Evolutionary conservation across 2,113 vertebrate genomes (phyloP).

Genomic region (Etia nguti): DNA sequence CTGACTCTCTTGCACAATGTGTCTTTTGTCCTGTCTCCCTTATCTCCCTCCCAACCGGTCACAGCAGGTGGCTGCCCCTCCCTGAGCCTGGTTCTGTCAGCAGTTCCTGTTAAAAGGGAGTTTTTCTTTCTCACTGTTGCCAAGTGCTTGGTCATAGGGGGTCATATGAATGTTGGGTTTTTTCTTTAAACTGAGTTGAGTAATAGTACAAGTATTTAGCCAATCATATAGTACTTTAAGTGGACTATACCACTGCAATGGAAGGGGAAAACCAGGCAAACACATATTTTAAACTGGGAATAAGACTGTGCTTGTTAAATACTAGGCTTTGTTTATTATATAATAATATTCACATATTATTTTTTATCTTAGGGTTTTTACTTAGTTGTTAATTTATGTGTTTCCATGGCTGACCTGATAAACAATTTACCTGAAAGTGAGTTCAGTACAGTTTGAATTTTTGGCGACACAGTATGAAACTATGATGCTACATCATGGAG

Average conservation of each 20-base stretch:
- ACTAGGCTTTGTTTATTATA: neutral
- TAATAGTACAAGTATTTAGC: neutral
- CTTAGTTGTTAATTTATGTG: neutral
- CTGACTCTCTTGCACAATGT: neutral
- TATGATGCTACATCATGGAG: neutral
- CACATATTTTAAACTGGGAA: neutral
- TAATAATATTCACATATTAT: neutral
- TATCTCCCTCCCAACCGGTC: neutral
- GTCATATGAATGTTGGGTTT: neutral
- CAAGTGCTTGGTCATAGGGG: neutral
- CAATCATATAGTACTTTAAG: neutral
- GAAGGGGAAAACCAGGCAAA: neutral
- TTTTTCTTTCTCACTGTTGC: neutral
- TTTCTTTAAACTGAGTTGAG: neutral
- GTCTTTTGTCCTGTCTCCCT: rapidly evolving
- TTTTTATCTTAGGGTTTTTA: neutral
- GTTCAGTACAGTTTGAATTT: neutral
- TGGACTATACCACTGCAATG: neutral
- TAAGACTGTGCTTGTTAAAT: neutral
- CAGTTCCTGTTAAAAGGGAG: neutral
- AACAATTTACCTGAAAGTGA: neutral
- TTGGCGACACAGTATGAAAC: rapidly evolving
- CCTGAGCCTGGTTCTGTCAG: neutral
- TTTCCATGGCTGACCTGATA: neutral
- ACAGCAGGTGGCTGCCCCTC: neutral